phyloP scores from a whole-genome alignment of 2,888 invertebrate species.

The Branchellion lobata region DNA sequence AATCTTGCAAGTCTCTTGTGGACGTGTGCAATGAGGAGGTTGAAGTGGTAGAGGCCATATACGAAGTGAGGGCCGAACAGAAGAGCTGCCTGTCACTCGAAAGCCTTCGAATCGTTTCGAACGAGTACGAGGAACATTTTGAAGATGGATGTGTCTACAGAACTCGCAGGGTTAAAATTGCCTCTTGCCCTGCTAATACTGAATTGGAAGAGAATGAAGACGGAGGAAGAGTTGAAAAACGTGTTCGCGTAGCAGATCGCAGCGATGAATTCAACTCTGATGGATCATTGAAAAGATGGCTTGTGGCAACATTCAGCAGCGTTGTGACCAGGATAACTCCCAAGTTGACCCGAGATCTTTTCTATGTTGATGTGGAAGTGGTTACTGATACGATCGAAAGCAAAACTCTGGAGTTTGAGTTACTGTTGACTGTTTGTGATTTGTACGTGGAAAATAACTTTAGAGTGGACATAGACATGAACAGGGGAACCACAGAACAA shows the following conservation, averaged over 20 bases:
- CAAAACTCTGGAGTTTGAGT: neutral
- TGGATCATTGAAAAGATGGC: conserved; percentile 20
- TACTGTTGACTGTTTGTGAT: neutral
- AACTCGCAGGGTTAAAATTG: neutral
- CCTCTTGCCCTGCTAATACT: too few species aligned
- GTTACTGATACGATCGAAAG: neutral
- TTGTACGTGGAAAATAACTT: conserved; percentile 17
- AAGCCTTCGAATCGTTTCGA: neutral
- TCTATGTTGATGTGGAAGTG: conserved; percentile 5
- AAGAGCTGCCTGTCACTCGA: neutral
- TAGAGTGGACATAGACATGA: conserved; percentile 23
- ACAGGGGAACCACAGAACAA: neutral
- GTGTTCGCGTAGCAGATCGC: neutral
- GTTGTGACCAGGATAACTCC: neutral
- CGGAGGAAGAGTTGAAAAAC: conserved; percentile 9
- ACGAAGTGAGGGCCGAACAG: neutral
- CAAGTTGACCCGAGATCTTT: neutral
- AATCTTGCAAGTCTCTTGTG: neutral
- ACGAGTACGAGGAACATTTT: neutral
- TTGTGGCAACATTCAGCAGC: neutral
- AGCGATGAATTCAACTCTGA: neutral
- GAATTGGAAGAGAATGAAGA: neutral
- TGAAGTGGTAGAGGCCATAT: neutral
- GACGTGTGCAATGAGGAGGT: neutral
- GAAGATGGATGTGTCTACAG: neutral